phyloP scores from a whole-genome alignment of 2,113 vertebrate genomes.

The Corynorhinus townsendii region DNA sequence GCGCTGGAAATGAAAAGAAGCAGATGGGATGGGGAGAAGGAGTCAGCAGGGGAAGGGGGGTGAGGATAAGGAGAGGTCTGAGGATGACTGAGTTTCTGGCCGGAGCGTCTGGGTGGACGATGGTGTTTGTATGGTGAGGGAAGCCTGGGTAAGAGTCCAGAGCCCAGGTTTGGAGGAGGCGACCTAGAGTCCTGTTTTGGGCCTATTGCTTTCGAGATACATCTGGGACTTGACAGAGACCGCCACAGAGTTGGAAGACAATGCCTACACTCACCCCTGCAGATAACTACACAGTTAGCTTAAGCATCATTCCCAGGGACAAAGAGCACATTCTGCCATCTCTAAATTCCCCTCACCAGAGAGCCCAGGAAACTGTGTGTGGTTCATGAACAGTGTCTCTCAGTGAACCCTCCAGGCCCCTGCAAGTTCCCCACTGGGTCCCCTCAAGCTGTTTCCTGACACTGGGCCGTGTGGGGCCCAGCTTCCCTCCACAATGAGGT shows the following conservation, averaged over 20 bases:
- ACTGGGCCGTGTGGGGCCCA: background rate
- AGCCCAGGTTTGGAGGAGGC: background rate
- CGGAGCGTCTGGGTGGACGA: background rate
- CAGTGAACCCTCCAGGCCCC: fast-evolving
- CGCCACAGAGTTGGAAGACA: background rate
- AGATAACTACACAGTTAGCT: background rate
- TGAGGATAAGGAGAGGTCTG: background rate
- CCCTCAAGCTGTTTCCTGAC: background rate
- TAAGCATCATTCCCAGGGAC: background rate
- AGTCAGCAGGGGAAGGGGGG: background rate
- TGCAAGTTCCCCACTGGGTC: background rate
- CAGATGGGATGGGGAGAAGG: background rate
- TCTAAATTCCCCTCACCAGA: background rate
- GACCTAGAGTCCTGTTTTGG: background rate
- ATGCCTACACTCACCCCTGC: background rate
- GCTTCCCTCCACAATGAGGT: background rate
- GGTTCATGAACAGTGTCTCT: background rate
- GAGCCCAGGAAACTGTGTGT: background rate
- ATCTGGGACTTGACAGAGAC: background rate
- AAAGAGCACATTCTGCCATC: background rate
- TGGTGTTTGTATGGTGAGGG: background rate
- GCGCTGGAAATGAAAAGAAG: background rate
- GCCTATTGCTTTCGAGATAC: background rate
- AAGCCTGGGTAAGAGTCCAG: background rate
- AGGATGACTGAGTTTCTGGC: background rate